Percentiles rank a stretch among this genome's conserved stretches.
Conservation (phyloP, 2,113 vertebrate genomes). For the Sus scrofa region DNA sequence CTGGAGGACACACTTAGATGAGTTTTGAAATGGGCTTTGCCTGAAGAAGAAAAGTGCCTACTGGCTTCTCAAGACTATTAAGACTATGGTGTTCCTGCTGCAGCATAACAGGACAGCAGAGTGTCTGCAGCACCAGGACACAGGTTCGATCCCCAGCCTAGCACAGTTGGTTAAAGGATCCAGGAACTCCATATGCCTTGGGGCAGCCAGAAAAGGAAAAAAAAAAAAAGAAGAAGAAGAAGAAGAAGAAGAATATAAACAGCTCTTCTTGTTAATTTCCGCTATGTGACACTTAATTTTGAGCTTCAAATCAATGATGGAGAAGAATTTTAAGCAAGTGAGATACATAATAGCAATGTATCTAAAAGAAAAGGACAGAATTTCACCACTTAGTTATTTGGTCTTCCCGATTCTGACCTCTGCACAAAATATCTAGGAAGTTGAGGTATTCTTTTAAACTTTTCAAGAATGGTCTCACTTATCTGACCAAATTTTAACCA, state of each 20-base stretch:
- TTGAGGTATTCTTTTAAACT: neutral
- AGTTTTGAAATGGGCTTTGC: neutral
- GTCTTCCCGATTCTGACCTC: neutral
- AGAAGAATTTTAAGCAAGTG: neutral
- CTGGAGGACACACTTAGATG: neutral
- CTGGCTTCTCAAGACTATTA: neutral
- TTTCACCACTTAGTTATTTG: neutral
- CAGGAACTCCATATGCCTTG: no score
- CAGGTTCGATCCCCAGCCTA: no score
- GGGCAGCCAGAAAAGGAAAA: no score
- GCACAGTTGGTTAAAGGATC: no score
- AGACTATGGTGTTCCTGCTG: neutral
- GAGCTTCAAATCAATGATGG: neutral
- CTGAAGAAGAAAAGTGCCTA: neutral
- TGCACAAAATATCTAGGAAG: neutral
- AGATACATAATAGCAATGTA: neutral
- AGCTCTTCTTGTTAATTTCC: neutral
- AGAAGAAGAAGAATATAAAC: neutral
- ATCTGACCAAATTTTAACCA: conserved; percentile 20
- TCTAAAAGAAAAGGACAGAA: neutral
- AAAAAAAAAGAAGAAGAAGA: no score
- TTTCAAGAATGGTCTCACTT: neutral
- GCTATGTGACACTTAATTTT: neutral
- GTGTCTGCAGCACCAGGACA: no score
- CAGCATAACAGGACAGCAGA: no score